phyloP scores from a whole-genome alignment of 2,113 vertebrate genomes.

The Deroptyus accipitrinus region DNA sequence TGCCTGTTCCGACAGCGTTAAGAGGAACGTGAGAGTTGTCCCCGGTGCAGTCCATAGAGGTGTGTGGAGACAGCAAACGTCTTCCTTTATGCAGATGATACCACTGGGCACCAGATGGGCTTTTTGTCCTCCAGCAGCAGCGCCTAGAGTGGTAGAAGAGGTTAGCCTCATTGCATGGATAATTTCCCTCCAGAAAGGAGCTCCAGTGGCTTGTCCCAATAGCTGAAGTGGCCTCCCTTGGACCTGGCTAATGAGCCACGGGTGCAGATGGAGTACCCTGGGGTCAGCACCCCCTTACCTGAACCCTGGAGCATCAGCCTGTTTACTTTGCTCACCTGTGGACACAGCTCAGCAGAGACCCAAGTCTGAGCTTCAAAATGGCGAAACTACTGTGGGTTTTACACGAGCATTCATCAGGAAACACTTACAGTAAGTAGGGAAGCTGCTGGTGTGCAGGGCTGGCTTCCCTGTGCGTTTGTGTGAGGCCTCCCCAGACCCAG shows the following conservation, averaged over 20 bases:
- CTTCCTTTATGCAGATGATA: rapidly evolving
- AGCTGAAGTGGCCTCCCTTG: not conserved
- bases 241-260: not conserved
- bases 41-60: not conserved
- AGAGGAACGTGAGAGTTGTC: not conserved
- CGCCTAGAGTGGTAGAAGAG: not conserved
- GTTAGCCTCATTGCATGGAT: rapidly evolving
- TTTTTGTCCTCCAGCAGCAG: not conserved
- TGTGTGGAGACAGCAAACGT: rapidly evolving
- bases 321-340: not conserved
- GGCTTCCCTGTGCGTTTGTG: rapidly evolving
- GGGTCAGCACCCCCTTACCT: not conserved
- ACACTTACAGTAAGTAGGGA: no score
- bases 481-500: not conserved
- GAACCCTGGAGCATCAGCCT: not conserved
- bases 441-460: not conserved
- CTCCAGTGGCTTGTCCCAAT: not conserved
- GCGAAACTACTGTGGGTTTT: not conserved
- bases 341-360: not conserved
- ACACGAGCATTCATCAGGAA: not conserved
- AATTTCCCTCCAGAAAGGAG: not conserved
- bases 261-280: not conserved
- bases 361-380: not conserved
- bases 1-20: not conserved
- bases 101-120: rapidly evolving